Evolutionary conservation across 64 coral and sea anemone genomes (phyloP).

Genomic region (Actinia tenebrosa): DNA sequence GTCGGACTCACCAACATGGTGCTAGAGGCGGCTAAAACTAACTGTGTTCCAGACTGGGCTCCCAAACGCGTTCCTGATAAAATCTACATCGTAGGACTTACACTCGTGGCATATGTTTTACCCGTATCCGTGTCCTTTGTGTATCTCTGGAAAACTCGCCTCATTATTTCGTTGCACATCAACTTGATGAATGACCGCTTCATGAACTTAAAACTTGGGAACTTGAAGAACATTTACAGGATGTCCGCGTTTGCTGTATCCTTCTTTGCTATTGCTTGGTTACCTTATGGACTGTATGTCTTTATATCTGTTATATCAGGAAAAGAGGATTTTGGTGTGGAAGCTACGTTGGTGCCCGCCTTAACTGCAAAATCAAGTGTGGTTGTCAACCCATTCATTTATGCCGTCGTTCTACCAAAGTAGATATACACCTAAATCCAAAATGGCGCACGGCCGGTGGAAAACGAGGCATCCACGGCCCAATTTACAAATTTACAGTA

Average conservation of each 20-base stretch:
- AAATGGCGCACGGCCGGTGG: too few relatives aligned
- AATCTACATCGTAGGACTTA: neutral
- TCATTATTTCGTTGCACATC: neutral
- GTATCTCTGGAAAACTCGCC: neutral
- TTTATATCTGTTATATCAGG: neutral
- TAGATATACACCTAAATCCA: neutral
- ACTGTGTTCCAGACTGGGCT: neutral
- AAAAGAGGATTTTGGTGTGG: neutral
- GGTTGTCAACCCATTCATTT: neutral
- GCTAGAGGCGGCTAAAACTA: neutral
- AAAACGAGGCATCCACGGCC: too few relatives aligned
- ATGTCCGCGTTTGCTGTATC: neutral
- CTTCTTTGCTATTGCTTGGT: neutral
- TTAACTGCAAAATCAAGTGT: neutral
- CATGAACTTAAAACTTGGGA: neutral
- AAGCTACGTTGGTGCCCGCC: neutral
- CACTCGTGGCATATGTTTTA: neutral
- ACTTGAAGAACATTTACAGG: neutral
- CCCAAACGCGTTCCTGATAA: neutral
- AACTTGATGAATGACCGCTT: neutral
- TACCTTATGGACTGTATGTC: neutral
- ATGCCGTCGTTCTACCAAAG: constrained; percentile 5
- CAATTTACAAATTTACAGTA: too few relatives aligned
- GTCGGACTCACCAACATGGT: neutral
- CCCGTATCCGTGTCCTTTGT: neutral